phyloP scores from a whole-genome alignment of 2,888 invertebrate species.

The Maniola hyperantus region DNA sequence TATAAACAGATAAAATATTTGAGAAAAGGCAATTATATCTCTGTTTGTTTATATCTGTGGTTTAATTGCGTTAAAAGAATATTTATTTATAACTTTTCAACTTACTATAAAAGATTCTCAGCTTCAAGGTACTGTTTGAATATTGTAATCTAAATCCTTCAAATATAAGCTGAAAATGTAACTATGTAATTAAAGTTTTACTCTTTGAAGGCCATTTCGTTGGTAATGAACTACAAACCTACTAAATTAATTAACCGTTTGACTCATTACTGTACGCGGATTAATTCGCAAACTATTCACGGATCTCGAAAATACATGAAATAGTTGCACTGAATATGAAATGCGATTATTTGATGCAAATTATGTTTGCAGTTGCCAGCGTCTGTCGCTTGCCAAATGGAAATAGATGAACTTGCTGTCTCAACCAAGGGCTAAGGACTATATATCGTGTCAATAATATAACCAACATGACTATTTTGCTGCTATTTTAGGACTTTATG shows the following conservation, averaged over 20 bases:
- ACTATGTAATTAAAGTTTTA: too few species aligned
- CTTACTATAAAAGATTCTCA: too few species aligned
- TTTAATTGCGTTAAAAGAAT: too few species aligned
- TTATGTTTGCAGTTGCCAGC: slow-evolving; percentile 36
- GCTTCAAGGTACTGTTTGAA: too few species aligned
- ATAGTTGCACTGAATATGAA: slow-evolving; percentile 6
- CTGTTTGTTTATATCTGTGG: too few species aligned
- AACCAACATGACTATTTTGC: neutral
- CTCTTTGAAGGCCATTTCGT: neutral
- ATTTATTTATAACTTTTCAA: too few species aligned
- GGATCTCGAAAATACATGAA: slow-evolving; percentile 1
- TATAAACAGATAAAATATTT: too few species aligned
- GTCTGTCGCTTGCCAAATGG: slow-evolving; percentile 43
- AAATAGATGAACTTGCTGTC: slow-evolving; percentile 58
- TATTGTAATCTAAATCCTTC: too few species aligned
- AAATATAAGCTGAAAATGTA: too few species aligned
- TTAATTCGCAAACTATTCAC: neutral
- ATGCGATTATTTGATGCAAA: slow-evolving; percentile 30
- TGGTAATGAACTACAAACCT: neutral
- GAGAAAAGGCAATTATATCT: too few species aligned
- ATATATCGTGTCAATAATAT: neutral
- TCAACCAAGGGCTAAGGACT: slow-evolving; percentile 51
- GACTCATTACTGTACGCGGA: neutral
- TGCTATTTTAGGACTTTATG: neutral
- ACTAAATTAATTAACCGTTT: neutral